Conservation (phyloP, 2,113 vertebrate species). For the Bubo bubo region DNA sequence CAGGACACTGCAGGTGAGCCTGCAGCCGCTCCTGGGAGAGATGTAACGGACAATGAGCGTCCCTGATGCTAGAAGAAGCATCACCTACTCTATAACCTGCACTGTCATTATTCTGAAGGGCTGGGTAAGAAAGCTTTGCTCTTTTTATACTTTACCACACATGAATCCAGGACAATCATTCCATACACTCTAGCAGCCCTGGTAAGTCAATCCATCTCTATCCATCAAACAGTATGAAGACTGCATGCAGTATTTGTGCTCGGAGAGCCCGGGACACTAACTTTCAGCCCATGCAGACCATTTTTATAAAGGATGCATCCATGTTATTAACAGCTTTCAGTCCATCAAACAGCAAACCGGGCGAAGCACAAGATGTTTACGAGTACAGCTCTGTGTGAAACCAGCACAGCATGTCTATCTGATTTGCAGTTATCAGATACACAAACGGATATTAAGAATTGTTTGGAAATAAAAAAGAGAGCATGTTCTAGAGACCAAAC, state of each 20-base stretch:
- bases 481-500: background rate
- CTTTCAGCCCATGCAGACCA: background rate
- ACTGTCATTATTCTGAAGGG: background rate
- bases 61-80: background rate
- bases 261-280: background rate
- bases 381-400: background rate
- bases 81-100: background rate
- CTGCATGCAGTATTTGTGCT: background rate
- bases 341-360: background rate
- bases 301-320: background rate
- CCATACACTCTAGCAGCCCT: background rate
- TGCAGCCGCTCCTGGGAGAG: background rate
- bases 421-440: background rate
- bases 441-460: background rate
- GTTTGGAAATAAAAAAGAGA: background rate
- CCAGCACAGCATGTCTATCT: background rate
- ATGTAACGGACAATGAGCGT: fast-evolving
- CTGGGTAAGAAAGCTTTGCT: background rate
- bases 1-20: background rate
- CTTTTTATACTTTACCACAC: background rate
- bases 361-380: background rate
- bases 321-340: background rate
- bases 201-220: background rate
- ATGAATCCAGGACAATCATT: background rate
- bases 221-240: background rate